Base-by-base conservation (phyloP, 2,797 vertebrate species). In the Melanotaenia parkinsoni region DNA sequence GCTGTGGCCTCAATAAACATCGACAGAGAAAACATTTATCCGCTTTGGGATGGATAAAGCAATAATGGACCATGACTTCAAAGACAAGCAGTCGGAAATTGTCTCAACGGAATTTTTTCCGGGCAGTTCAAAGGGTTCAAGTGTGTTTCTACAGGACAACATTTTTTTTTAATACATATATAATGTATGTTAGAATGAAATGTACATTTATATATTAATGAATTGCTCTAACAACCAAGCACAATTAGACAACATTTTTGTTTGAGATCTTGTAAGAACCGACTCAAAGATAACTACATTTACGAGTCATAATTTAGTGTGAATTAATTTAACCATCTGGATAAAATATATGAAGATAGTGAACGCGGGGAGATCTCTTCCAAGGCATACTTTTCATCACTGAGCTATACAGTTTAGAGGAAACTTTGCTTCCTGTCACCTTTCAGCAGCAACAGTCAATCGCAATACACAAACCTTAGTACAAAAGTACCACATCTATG, bases 1-100 rank as follows among this genome's bases (percentile, higher is more conserved):
- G 91, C 88, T 85, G 83, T 86, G 70, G 65, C 70, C 72, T 75
- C 87, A 95, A 95, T 95, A 95, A 94, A 95, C 95, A 95, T 93
- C 81, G 69, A 50, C 80, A 91, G 92, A 74, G 87, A 93, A 92
- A 94, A 94, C 91, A 93, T 92, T 91, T 86, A 91, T 70, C 83
- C 79, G 85, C 91, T 91, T 91, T 89, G 87, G 80, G 73, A 86
- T 84, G 85, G 67, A 79, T 80, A 79, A 88, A 80, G 82, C 74
- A 51, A 75, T 92, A 85, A 93, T 79, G 84, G 82, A 85, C 58
- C 58, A 14, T 45, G 79, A 58, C 86, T 82, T 90, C 88, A 91
- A 87, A 92, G 88, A 38, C 57, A 16, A 45, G 3, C 58, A 5
- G 76, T 81, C 76, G 80, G 82, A 88, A 89, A 71, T 76, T 79